Evolutionary conservation across 2,797 vertebrate genomes (phyloP).

Genomic region (Petrocephalus sullivani): DNA sequence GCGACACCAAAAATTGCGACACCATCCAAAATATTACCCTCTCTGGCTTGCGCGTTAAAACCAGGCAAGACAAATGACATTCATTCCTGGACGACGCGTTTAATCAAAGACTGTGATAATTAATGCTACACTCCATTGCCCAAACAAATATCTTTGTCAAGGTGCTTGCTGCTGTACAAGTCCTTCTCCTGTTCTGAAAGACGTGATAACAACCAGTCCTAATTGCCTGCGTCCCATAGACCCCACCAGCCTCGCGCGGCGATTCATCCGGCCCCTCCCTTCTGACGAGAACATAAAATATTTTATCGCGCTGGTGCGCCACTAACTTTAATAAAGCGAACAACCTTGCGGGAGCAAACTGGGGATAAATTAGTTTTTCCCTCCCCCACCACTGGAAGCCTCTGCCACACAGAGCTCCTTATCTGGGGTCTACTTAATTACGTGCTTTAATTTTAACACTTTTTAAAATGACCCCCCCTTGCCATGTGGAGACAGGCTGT

Average conservation of each 20-base stretch:
- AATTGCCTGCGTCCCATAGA: slow-evolving; percentile 75
- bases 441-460: slow-evolving; percentile 92
- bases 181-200: slow-evolving; percentile 67
- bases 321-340: slow-evolving; percentile 90
- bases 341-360: slow-evolving; percentile 78
- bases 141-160: slow-evolving; percentile 79
- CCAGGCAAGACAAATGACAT: slow-evolving; percentile 69
- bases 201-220: slow-evolving; percentile 75
- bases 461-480: slow-evolving; percentile 78
- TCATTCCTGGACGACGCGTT: slow-evolving; percentile 59
- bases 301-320: slow-evolving; percentile 78
- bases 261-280: slow-evolving; percentile 56
- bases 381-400: slow-evolving; percentile 68
- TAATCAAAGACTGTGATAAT: slow-evolving; percentile 72
- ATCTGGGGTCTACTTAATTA: slow-evolving; percentile 93
- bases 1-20: slow-evolving; percentile 41
- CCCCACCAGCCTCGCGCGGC: slow-evolving; percentile 57
- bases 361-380: slow-evolving; percentile 83
- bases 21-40: slow-evolving; percentile 53
- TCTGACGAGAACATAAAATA: slow-evolving; percentile 82
- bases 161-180: slow-evolving; percentile 69
- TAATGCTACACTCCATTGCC: slow-evolving; percentile 72
- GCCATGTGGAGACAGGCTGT: slow-evolving; percentile 71
- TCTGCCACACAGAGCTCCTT: slow-evolving; percentile 78
- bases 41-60: slow-evolving; percentile 45